Percentiles rank a stretch among this genome's conserved stretches.
Evolutionary conservation across 2,888 invertebrate species (phyloP).

Genomic region (Acrocyrtus sp.): DNA sequence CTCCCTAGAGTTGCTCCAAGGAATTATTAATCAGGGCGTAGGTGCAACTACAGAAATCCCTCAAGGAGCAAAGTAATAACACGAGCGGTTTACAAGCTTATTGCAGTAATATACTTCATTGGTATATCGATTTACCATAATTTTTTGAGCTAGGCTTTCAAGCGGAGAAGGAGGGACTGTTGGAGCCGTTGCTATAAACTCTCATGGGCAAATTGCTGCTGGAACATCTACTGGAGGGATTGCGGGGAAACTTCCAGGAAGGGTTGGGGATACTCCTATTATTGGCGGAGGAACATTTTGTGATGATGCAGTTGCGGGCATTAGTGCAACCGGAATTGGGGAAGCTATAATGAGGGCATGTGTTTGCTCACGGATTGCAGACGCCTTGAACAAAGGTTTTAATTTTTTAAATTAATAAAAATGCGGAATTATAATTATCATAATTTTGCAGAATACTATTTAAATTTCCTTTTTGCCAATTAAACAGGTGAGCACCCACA

Average conservation of each 20-base stretch:
- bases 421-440: not conserved
- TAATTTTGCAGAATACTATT: not conserved
- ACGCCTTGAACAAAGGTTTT: conserved; percentile 71
- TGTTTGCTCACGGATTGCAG: conserved; percentile 77
- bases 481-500: conserved; percentile 66
- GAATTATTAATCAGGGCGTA: conserved; percentile 14
- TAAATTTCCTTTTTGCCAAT: not conserved
- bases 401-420: not conserved
- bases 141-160: not conserved
- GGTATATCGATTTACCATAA: not conserved
- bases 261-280: conserved; percentile 79
- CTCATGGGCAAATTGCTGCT: conserved; percentile 77
- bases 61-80: not conserved
- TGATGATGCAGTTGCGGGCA: conserved; percentile 71
- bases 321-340: conserved; percentile 86
- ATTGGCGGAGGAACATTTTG: conserved; percentile 59
- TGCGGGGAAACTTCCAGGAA: conserved; percentile 37
- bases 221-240: conserved; percentile 79
- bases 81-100: not conserved
- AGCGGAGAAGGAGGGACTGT: conserved; percentile 78
- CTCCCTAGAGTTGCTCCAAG: conserved; percentile 56
- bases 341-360: conserved; percentile 84
- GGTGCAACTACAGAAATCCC: conserved; percentile 43
- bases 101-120: not conserved
- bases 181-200: conserved; percentile 84